Conservation (phyloP, 2,113 vertebrate genomes). For the Clarias magur region DNA sequence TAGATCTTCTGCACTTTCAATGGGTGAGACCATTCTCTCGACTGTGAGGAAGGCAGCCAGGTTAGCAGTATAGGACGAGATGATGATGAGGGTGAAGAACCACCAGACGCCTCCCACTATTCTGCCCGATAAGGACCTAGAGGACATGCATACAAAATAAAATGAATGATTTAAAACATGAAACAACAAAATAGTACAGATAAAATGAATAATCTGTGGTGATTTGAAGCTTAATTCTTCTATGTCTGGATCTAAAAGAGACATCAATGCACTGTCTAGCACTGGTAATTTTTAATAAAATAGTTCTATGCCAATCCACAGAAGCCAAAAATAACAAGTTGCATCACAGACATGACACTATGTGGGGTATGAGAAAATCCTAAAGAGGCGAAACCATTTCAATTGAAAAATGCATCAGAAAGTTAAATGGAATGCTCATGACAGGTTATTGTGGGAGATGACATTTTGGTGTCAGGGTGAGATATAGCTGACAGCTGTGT, state of each 20-base stretch:
- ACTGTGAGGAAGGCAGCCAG: conserved; percentile 98
- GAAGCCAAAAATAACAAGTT: conserved; percentile 9
- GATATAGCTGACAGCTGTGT: conserved; percentile 29
- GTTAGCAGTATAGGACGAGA: conserved; percentile 99
- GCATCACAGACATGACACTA: conserved; percentile 11
- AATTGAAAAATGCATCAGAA: conserved; percentile 19
- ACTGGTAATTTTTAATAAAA: not conserved
- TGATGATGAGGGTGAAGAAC: conserved; percentile 99
- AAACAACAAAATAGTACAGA: not conserved
- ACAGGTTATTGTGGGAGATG: conserved; percentile 25
- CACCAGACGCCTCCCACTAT: conserved; percentile 99
- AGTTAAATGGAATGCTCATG: conserved; percentile 27
- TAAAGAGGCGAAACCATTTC: conserved; percentile 1
- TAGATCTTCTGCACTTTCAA: conserved; percentile 97
- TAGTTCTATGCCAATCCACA: not conserved
- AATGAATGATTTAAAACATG: not conserved
- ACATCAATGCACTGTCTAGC: not conserved
- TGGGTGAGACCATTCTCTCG: conserved; percentile 99
- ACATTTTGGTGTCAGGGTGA: conserved; percentile 36
- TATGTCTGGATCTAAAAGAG: not conserved
- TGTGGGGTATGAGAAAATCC: conserved; percentile 13
- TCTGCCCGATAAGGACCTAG: conserved; percentile 95
- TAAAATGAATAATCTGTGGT: not conserved
- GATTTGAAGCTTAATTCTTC: not conserved
- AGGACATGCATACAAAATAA: conserved; percentile 46